Evolutionary conservation across 2,797 vertebrate species (phyloP).

Genomic region (Spinibarbus caldwelli): DNA sequence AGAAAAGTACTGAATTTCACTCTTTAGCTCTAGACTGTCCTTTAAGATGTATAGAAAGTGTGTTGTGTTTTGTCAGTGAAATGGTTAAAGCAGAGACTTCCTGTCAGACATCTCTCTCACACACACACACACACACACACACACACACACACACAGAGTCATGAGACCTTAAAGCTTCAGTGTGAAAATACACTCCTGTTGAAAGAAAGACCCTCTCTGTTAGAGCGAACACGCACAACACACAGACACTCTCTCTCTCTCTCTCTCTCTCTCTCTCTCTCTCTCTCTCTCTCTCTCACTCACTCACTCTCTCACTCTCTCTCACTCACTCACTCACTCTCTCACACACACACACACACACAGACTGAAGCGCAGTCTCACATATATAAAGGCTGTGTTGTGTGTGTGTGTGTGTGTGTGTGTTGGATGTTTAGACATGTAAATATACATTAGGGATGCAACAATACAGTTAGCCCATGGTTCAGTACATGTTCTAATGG

Average conservation of each 20-base stretch:
- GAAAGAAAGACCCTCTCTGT: constrained; percentile 52
- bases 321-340: neutral
- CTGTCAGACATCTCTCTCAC: neutral
- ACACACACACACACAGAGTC: constrained; percentile 25
- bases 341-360: neutral
- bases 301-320: constrained; percentile 6
- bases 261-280: neutral
- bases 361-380: neutral
- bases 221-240: neutral
- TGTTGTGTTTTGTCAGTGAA: constrained; percentile 19
- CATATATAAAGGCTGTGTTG: neutral
- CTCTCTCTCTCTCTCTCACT: neutral
- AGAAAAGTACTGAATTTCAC: neutral
- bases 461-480: no score
- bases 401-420: no score
- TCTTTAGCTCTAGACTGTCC: neutral
- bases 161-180: constrained; percentile 48
- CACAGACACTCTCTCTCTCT: neutral
- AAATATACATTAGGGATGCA: no score
- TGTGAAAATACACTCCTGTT: constrained; percentile 35
- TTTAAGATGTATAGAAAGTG: neutral
- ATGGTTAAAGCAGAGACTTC: constrained; percentile 48
- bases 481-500: no score
- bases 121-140: no score
- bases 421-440: no score